Percentiles rank a stretch among this genome's conserved stretches.
Conservation (phyloP, 2,797 vertebrate species). For the Gambelia wislizenii region DNA sequence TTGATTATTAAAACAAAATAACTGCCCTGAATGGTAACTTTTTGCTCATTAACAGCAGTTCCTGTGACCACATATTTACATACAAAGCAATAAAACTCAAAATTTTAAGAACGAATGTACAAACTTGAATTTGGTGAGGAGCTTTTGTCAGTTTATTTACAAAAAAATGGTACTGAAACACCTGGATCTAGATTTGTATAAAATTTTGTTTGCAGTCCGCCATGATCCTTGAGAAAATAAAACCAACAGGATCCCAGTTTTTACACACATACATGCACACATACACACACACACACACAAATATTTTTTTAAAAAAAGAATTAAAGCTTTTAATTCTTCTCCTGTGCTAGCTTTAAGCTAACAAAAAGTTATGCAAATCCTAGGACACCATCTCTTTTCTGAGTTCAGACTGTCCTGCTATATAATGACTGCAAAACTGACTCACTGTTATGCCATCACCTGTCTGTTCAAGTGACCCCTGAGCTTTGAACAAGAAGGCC, state of each 20-base stretch:
- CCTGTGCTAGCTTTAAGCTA: slow-evolving; percentile 40
- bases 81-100: slow-evolving; percentile 89
- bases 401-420: slow-evolving; percentile 44
- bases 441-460: background rate
- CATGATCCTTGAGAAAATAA: slow-evolving; percentile 76
- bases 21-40: slow-evolving; percentile 94
- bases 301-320: slow-evolving; percentile 54
- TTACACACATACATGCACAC: background rate
- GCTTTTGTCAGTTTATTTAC: slow-evolving; percentile 83
- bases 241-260: slow-evolving; percentile 63
- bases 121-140: slow-evolving; percentile 97
- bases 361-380: slow-evolving; percentile 17
- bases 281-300: slow-evolving; percentile 42
- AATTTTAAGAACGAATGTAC: slow-evolving; percentile 84
- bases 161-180: slow-evolving; percentile 78
- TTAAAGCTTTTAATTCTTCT: slow-evolving; percentile 67
- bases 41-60: slow-evolving; percentile 97
- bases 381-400: slow-evolving; percentile 28
- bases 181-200: slow-evolving; percentile 81
- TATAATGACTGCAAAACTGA: background rate
- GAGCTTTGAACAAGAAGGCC: slow-evolving; percentile 57
- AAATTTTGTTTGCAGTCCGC: slow-evolving; percentile 78
- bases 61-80: slow-evolving; percentile 98
- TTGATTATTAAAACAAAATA: slow-evolving; percentile 90
- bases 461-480: slow-evolving; percentile 40